A percentile compares a stretch with the other conserved stretches of the same genome.
These are phyloP conservation scores for Empidonax traillii DNA, from an alignment of 2,113 vertebrate genomes.

Conservation along the genomic window DNA sequence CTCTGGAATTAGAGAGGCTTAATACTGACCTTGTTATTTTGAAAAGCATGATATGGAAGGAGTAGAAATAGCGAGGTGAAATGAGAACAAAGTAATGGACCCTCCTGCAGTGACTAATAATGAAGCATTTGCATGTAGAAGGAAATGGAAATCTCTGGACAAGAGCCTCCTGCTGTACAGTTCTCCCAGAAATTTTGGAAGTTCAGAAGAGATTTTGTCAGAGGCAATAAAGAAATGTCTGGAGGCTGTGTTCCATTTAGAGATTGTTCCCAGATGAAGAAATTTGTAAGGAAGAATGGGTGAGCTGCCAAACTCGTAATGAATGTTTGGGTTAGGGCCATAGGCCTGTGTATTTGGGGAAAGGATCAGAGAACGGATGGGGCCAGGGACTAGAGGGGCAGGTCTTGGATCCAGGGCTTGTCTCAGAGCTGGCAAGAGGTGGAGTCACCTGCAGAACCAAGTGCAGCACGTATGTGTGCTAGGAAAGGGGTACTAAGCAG, in stretches of 20 bases:
- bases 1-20: not conserved
- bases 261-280: slow-evolving; percentile 41
- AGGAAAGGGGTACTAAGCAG: not conserved
- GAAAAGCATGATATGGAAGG: not conserved
- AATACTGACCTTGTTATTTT: not conserved
- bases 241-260: slow-evolving; percentile 1
- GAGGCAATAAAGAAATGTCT: not conserved
- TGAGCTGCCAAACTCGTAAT: slow-evolving; percentile 25
- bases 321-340: slow-evolving; percentile 16
- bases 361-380: not conserved
- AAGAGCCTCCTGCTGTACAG: not conserved
- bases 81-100: not conserved
- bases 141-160: slow-evolving; percentile 3
- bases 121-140: not conserved
- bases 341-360: not conserved
- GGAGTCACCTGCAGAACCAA: not conserved
- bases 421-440: not conserved
- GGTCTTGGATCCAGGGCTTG: not conserved
- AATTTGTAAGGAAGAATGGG: slow-evolving; percentile 20
- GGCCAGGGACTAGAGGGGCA: not conserved
- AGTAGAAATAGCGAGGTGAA: slow-evolving; percentile 8
- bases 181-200: slow-evolving; percentile 3
- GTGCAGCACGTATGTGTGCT: rapidly evolving
- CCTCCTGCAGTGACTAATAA: not conserved
- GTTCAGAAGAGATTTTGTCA: slow-evolving; percentile 16